A percentile compares a stretch with the other conserved stretches of the same genome.
Evolutionary conservation across 1,140 invertebrate species (phyloP).

Genomic region (Dendroctonus ponderosae): DNA sequence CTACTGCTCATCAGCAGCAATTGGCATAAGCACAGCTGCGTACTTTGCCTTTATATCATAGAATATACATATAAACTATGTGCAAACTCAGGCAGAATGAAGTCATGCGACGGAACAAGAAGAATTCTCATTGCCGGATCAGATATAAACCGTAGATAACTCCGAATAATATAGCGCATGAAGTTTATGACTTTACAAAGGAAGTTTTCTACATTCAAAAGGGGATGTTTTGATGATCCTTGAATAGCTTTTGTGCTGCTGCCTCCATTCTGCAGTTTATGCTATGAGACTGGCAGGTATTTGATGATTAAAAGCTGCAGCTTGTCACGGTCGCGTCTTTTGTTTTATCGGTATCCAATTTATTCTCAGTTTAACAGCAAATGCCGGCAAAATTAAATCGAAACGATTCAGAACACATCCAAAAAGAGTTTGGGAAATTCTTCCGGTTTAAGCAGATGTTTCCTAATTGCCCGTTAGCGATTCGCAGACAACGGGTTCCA

Average conservation of each 20-base stretch:
- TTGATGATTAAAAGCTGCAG: not conserved
- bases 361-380: too few relatives aligned
- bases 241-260: slow-evolving; percentile 4
- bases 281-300: not conserved
- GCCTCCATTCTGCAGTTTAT: not conserved
- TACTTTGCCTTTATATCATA: too few relatives aligned
- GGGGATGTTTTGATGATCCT: not conserved
- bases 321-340: too few relatives aligned
- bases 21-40: too few relatives aligned
- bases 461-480: slow-evolving; percentile 4
- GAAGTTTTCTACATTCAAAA: slow-evolving; percentile 8
- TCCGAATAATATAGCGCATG: slow-evolving; percentile 8
- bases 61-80: too few relatives aligned
- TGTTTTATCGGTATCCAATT: too few relatives aligned
- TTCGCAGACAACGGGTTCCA: slow-evolving; percentile 3
- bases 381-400: too few relatives aligned
- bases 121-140: too few relatives aligned
- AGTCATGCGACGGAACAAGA: too few relatives aligned
- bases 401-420: too few relatives aligned
- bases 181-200: slow-evolving; percentile 11
- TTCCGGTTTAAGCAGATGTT: slow-evolving; percentile 8
- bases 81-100: too few relatives aligned
- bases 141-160: not conserved
- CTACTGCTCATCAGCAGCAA: too few relatives aligned
- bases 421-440: not conserved